phyloP scores from a whole-genome alignment of 2,888 invertebrate genomes.

The Rhagonycha fulva region DNA sequence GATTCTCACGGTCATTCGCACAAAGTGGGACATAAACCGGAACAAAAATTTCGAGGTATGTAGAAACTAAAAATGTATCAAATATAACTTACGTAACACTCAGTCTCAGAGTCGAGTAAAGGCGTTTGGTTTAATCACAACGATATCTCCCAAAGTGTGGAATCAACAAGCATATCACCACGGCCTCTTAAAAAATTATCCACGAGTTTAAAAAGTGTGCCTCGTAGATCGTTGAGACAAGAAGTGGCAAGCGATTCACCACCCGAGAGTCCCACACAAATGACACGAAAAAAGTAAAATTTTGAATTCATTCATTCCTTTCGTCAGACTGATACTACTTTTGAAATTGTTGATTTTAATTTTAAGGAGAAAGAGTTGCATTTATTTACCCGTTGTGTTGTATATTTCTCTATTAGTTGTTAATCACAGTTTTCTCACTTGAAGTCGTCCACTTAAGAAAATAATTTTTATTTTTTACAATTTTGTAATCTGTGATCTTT shows the following conservation, averaged over 20 bases:
- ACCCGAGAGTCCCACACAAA: slow-evolving; percentile 52
- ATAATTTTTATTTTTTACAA: background rate
- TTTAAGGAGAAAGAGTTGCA: background rate
- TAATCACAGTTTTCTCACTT: background rate
- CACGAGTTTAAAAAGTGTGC: slow-evolving; percentile 51
- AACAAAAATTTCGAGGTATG: slow-evolving; percentile 50
- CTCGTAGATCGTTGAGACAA: slow-evolving; percentile 48
- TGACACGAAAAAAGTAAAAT: slow-evolving; percentile 47
- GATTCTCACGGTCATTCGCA: slow-evolving; percentile 57
- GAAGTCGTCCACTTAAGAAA: background rate
- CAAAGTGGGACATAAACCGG: slow-evolving; percentile 44
- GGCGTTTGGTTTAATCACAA: slow-evolving; percentile 52
- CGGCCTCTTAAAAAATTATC: slow-evolving; percentile 70
- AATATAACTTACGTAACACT: background rate
- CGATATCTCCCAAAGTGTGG: slow-evolving; percentile 49
- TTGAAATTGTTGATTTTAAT: background rate
- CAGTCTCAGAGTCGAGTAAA: slow-evolving; percentile 46
- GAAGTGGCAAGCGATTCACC: slow-evolving; percentile 50
- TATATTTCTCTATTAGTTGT: background rate
- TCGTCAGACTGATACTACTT: background rate
- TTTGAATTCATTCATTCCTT: slow-evolving; percentile 1
- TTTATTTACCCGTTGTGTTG: background rate
- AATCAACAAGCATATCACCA: slow-evolving; percentile 63
- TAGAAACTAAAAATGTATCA: background rate
- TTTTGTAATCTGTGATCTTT: background rate